Percentiles rank a stretch among this genome's conserved stretches.
phyloP scores from a whole-genome alignment of 2,797 vertebrate genomes.

The Calcarius lapponicus region DNA sequence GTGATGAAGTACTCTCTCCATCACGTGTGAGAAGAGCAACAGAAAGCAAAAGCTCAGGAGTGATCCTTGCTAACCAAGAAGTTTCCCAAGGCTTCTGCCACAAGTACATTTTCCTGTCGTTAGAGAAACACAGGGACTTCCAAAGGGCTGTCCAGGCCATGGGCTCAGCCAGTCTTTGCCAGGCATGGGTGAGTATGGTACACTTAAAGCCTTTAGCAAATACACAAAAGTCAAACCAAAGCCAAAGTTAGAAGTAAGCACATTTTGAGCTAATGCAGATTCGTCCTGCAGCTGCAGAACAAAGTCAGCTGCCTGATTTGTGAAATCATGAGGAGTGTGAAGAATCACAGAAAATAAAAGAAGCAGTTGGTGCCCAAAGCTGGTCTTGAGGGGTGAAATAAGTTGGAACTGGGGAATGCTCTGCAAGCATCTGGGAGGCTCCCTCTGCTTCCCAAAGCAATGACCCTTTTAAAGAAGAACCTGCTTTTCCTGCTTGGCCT shows the following conservation, averaged over 20 bases:
- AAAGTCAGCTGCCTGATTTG: neutral
- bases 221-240: neutral
- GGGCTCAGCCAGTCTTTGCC: neutral
- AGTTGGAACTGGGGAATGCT: neutral
- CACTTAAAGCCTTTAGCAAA: neutral
- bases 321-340: neutral
- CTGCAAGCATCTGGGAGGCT: neutral
- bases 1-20: neutral
- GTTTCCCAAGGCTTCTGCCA: neutral
- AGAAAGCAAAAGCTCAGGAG: slow-evolving; percentile 1
- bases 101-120: neutral
- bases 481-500: neutral
- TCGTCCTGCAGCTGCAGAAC: neutral
- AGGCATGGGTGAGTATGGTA: neutral
- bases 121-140: neutral
- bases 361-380: neutral
- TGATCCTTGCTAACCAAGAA: neutral
- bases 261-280: neutral
- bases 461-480: neutral
- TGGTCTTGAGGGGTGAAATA: neutral
- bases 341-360: neutral
- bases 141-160: neutral
- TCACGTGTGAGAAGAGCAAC: neutral
- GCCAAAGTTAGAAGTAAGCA: neutral
- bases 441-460: neutral